phyloP scores from a whole-genome alignment of 2,797 vertebrate species.

The Geotrypetes seraphini region DNA sequence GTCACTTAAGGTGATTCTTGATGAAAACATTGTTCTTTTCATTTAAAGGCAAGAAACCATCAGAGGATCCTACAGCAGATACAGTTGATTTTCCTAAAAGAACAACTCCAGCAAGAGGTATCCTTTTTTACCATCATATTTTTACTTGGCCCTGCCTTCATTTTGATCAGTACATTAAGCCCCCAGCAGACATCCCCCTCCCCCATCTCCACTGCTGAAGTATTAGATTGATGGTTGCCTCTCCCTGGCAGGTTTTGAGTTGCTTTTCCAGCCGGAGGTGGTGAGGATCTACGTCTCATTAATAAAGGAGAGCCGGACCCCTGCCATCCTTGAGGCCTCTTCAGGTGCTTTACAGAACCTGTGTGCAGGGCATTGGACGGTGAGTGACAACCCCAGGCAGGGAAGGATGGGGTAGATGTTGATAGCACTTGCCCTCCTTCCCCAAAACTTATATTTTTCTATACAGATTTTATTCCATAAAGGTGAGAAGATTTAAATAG shows the following conservation, averaged over 20 bases:
- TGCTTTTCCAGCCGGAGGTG: conserved; percentile 88
- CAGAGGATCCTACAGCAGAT: conserved; percentile 64
- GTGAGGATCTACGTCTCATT: conserved; percentile 86
- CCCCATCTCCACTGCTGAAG: too few relatives aligned
- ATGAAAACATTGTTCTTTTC: too few relatives aligned
- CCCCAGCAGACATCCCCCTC: too few relatives aligned
- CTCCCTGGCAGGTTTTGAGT: conserved; percentile 72
- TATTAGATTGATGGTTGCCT: fast-evolving
- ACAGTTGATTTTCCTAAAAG: conserved; percentile 87
- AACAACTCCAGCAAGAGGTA: conserved; percentile 80
- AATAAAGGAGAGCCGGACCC: conserved; percentile 80
- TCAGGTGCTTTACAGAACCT: conserved; percentile 92
- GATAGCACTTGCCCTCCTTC: too few relatives aligned
- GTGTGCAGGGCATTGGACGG: conserved; percentile 87
- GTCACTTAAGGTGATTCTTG: too few relatives aligned
- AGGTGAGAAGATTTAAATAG: not conserved
- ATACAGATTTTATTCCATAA: too few relatives aligned
- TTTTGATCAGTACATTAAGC: too few relatives aligned
- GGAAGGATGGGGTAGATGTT: too few relatives aligned
- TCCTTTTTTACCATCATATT: not conserved
- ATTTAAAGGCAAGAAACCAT: conserved; percentile 79
- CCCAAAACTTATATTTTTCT: not conserved
- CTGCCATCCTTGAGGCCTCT: conserved; percentile 81
- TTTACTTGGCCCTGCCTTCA: not conserved
- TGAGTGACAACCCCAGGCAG: too few relatives aligned